These are phyloP conservation scores for Didymodactylos carnosus DNA, from an alignment of 2,888 invertebrate genomes.

Conservation along the genomic window DNA sequence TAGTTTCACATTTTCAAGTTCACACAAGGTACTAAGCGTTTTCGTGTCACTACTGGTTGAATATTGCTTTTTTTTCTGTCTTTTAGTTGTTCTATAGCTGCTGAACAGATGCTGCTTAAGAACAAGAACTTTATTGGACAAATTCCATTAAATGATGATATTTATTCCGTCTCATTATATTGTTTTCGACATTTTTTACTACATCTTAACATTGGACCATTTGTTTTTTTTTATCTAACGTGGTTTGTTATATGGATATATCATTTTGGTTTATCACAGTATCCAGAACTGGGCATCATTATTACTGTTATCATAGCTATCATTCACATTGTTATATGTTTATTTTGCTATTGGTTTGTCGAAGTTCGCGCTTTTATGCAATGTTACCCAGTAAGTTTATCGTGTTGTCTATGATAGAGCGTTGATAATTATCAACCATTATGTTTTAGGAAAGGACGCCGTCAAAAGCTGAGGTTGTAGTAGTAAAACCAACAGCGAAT, in stretches of 20 bases:
- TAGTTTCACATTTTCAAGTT: too few species aligned
- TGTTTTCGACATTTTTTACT: slow-evolving; percentile 67
- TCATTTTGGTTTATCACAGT: slow-evolving; percentile 59
- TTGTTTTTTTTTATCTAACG: slow-evolving; percentile 53
- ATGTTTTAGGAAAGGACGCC: slow-evolving; percentile 1
- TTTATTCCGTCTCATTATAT: slow-evolving; percentile 44
- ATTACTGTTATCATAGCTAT: slow-evolving; percentile 28
- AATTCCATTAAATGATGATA: slow-evolving; percentile 9
- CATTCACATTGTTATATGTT: slow-evolving; percentile 33
- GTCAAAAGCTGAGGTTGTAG: slow-evolving; percentile 7
- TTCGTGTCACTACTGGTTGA: too few species aligned
- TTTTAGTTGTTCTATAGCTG: too few species aligned
- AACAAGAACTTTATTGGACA: too few species aligned
- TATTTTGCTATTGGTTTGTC: slow-evolving; percentile 39
- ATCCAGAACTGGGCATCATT: slow-evolving; percentile 41
- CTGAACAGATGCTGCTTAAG: too few species aligned
- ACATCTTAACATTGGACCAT: slow-evolving; percentile 74
- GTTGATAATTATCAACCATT: background rate
- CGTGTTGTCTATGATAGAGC: background rate
- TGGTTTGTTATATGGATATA: slow-evolving; percentile 66
- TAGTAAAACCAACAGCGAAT: slow-evolving; percentile 75
- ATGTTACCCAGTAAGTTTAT: slow-evolving; percentile 27
- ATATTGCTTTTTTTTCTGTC: too few species aligned
- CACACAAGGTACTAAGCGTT: too few species aligned
- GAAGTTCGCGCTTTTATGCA: slow-evolving; percentile 34